phyloP scores from a whole-genome alignment of 2,113 vertebrate genomes.

The Channa maculata region DNA sequence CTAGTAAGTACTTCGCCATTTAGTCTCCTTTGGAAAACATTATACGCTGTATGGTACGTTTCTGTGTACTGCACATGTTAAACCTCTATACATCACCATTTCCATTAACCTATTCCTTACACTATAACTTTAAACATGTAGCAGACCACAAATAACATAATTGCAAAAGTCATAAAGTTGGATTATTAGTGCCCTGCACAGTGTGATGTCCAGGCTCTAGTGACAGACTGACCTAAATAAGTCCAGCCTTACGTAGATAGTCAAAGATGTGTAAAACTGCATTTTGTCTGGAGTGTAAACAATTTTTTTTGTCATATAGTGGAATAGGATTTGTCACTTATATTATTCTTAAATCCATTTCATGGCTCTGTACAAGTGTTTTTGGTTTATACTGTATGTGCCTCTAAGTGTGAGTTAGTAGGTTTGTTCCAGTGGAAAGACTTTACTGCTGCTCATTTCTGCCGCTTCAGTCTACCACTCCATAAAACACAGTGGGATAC shows the following conservation, averaged over 20 bases:
- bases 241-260: too few relatives aligned
- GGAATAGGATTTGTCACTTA: conserved; percentile 32
- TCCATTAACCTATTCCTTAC: background rate
- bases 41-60: background rate
- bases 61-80: conserved; percentile 1
- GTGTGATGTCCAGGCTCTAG: conserved; percentile 8
- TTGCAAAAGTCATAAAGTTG: background rate
- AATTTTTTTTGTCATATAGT: conserved; percentile 34
- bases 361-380: conserved; percentile 18
- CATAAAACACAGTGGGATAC: conserved; percentile 64
- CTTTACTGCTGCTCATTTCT: conserved; percentile 41
- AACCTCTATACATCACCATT: background rate
- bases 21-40: conserved; percentile 16
- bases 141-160: conserved; percentile 1
- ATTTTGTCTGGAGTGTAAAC: conserved; percentile 43
- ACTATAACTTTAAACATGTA: conserved; percentile 2
- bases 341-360: conserved; percentile 38
- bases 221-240: conserved; percentile 39
- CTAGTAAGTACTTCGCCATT: conserved; percentile 83
- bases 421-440: conserved; percentile 70
- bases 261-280: conserved; percentile 5
- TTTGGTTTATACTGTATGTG: conserved; percentile 8
- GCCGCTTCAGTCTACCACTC: conserved; percentile 46
- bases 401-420: conserved; percentile 23
- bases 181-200: conserved; percentile 12